These are phyloP conservation scores for Ecliptopera silaceata DNA, from an alignment of 2,888 invertebrate species.

Conservation along the genomic window DNA sequence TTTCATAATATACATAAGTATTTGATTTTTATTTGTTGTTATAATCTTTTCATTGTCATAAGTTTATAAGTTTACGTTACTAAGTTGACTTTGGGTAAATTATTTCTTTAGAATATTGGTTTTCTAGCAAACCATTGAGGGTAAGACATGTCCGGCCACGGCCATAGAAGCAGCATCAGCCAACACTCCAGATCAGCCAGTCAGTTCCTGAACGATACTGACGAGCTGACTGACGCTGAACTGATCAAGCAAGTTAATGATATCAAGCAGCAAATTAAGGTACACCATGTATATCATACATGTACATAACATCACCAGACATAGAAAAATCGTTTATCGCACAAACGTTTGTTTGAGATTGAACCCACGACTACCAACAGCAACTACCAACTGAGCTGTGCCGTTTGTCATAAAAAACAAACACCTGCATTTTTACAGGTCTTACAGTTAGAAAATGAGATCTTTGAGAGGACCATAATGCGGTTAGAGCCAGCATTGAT, in stretches of 20 bases:
- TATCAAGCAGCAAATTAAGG: conserved; percentile 54
- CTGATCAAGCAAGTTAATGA: conserved; percentile 61
- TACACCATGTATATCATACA: background rate
- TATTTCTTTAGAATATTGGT: background rate
- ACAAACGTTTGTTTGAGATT: too few relatives aligned
- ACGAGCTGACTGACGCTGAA: conserved; percentile 62
- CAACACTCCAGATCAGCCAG: conserved; percentile 61
- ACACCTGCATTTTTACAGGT: conserved; percentile 33
- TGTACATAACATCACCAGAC: too few relatives aligned
- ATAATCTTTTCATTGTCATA: too few relatives aligned
- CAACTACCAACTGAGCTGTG: too few relatives aligned
- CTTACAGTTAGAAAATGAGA: conserved; percentile 76
- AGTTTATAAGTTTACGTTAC: too few relatives aligned
- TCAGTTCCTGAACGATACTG: conserved; percentile 52
- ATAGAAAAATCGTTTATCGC: too few relatives aligned
- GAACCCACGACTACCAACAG: too few relatives aligned
- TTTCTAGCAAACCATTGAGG: conserved; percentile 5
- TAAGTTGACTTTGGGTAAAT: too few relatives aligned
- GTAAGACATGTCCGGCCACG: conserved; percentile 37
- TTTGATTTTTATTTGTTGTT: too few relatives aligned
- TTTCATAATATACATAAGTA: too few relatives aligned
- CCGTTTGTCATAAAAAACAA: too few relatives aligned
- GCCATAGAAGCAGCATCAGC: conserved; percentile 53
- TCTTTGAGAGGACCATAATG: conserved; percentile 73
- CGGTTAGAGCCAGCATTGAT: conserved; percentile 73